A percentile compares a stretch with the other conserved stretches of the same genome.
These are phyloP conservation scores for Noctua comes DNA, from an alignment of 2,888 invertebrate genomes.

Conservation along the genomic window DNA sequence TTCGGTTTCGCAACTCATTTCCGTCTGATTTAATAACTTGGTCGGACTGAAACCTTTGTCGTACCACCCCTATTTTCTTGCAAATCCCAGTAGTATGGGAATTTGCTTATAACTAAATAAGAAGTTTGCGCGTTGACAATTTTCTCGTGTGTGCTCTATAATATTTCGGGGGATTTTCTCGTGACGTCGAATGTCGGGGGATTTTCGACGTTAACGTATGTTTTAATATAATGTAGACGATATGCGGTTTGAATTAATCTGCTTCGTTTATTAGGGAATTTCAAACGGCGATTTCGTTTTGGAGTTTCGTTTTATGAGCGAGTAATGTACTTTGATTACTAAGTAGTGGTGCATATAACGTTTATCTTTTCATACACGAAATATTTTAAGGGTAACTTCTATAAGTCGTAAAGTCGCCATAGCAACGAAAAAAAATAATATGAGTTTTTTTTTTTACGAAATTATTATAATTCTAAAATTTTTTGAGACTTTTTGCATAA, in stretches of 20 bases:
- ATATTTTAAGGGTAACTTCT: too few relatives aligned
- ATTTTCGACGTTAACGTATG: constrained; percentile 20
- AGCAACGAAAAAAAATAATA: too few relatives aligned
- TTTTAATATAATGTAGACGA: constrained; percentile 44
- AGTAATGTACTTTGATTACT: background rate
- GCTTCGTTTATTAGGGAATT: constrained; percentile 29
- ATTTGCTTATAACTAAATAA: constrained; percentile 65
- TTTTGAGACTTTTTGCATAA: too few relatives aligned
- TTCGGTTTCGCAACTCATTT: constrained; percentile 77
- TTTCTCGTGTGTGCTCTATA: constrained; percentile 52
- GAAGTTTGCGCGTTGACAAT: constrained; percentile 62
- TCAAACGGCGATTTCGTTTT: constrained; percentile 18
- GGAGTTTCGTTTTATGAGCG: background rate
- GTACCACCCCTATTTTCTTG: constrained; percentile 74
- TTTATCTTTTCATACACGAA: too few relatives aligned
- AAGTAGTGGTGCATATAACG: background rate
- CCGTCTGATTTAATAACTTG: constrained; percentile 76
- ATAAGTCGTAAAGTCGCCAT: too few relatives aligned
- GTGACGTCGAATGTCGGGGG: constrained; percentile 23
- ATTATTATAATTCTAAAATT: too few relatives aligned
- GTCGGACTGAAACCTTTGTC: constrained; percentile 78
- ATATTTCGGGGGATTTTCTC: constrained; percentile 50
- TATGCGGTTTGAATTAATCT: constrained; percentile 46
- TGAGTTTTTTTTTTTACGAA: too few relatives aligned
- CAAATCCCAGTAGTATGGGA: constrained; percentile 65